Base-by-base conservation (phyloP, 2,797 vertebrate species). In the Clarias pachynema region DNA sequence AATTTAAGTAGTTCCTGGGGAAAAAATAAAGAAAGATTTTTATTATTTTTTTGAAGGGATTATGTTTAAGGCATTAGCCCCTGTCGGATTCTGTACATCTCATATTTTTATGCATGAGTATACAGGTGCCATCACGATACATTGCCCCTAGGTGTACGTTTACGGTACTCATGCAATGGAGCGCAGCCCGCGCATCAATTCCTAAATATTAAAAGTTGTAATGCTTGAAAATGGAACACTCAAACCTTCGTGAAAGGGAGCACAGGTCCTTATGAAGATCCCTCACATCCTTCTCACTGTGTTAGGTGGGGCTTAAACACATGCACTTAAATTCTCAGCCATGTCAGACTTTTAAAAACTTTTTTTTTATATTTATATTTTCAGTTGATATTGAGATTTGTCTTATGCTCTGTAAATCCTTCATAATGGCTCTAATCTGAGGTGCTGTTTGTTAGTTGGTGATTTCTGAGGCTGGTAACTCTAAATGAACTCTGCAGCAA, bases 21-120 rank as follows among this genome's bases (percentile, higher is more conserved):
- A 0, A 10, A 44, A 44, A 40, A 2, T n/a, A 44, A 44, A 44
- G 14, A 78, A 34, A 34, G 31, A 31, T 77, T 77, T 77, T 59
- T 29, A 77, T 2, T 20, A 77, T 60, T 60, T 37, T 37, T 24
- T 60, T 60, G 56, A 31, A 34, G 20, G 24, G 18, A 77, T 59
- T 59, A 60, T 60, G 31, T 37, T 78, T 22, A 24, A 31, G 29
- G 59, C 56, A 34, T 59, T 40, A 78, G 57, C 57, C 26, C 7
- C 26, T 24, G 57, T 60, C 56, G n/a, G 12, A 8, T 59, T 37
- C 57, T 78, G 31, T n/a, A 60, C 75, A 37, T 78, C 10, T 78
- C 22, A 37, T 60, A 77, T 77, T 59, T 77, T 60, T 29, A 78
- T 56, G 59, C 29, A 26, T 77, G 74, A 79, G 77, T 8, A 18